Evolutionary conservation across 2,113 vertebrate genomes (phyloP), one percentile per base, ranked within the genome.

Genomic region (Eulacestoma nigropectus): DNA sequence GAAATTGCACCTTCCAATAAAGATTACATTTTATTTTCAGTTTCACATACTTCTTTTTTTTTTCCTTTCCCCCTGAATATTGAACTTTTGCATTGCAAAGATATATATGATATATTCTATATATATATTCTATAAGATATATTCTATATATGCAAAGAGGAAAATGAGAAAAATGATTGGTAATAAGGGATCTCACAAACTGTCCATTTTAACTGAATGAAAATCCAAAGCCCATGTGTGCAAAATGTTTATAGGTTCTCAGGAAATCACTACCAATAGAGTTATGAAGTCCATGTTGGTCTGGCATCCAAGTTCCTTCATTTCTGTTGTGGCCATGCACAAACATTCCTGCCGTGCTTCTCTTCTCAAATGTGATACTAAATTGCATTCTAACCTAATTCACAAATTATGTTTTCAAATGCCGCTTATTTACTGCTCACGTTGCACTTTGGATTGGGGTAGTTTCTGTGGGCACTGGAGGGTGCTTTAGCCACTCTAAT

Each of bases 321-420:
- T 79, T 69, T 88, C 39, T 81, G 14, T 41, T 3, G 5, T 50
- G 59, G 42, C 17, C 35, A 56, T 13, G 32, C 23, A 41, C 12
- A 49, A 72, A 73, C 0, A 2, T 23, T 79, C 79, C 41, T 64
- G 29, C 23, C 46, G 27, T 0, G 0, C 12, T 70, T 63, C 60
- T 78, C 16, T 75, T 72, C 39, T 59, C 18, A 10, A 32, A 8
- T 10, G 6, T 42, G 50, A 27, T 33, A 41, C 5, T 73, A 21
- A 80, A 3, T 42, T 70, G 30, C 20, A 44, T 63, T 88, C 32
- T 41, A 62, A 22, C 21, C 39, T 57, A 65, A 55, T 35, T 87
- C 44, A 78, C 16, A 79, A 76, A 30, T 64, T 13, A 26, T 0
- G 0, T 46, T 87, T 83, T 53, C 26, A 64, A 93, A 49, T 10